Base-by-base conservation (phyloP, 2,797 vertebrate species). In the Hephaestus fuliginosus region DNA sequence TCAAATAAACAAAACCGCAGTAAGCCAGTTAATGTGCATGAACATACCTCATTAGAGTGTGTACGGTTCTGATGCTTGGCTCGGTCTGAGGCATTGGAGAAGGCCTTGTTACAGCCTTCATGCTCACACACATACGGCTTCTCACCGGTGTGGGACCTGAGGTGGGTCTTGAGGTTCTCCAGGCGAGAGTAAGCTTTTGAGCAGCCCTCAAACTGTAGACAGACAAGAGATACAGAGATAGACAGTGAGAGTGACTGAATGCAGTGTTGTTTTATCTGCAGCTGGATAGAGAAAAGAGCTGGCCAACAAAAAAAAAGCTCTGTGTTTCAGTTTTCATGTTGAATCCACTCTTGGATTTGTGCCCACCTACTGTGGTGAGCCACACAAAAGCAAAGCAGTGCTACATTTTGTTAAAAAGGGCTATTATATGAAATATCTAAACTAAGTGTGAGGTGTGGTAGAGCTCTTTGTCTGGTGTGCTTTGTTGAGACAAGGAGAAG, bases 1-100 rank as follows among this genome's bases (percentile, higher is more conserved):
- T 43, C 1, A 51, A 53, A 74, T 49, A 12, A 25, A 25, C 17
- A 4, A 64, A 22, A 51, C 4, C 18, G 30, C 12, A 63, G 33
- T 22, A 10, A 55, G 15, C 62, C 33, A 60, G 53, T 4, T 30
- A 30, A 58, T 44, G 20, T 56, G 53, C 3, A 7, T 25, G 17
- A 41, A 18, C 57, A 67, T 96, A 99, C 98, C 97, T 99, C 98
- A 0, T 99, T 99, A 66, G 98, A 99, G 93, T 99, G 98, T 0
- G 98, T 99, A 84, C 98, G 96, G 96, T 99, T 99, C 96, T 99
- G 98, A 93, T 99, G 98, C 93, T 99, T 99, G 90, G 98, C 98
- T 6, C 98, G 95, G 93, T 99, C 98, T 0, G 98, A 99, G 84
- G 98, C 98, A 0, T 99, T 99, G 90, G 98, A 99, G 94, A 99